Evolutionary conservation across 2,113 vertebrate species (phyloP), one percentile per base, ranked within the genome.

Genomic region (Sorex fumeus): DNA sequence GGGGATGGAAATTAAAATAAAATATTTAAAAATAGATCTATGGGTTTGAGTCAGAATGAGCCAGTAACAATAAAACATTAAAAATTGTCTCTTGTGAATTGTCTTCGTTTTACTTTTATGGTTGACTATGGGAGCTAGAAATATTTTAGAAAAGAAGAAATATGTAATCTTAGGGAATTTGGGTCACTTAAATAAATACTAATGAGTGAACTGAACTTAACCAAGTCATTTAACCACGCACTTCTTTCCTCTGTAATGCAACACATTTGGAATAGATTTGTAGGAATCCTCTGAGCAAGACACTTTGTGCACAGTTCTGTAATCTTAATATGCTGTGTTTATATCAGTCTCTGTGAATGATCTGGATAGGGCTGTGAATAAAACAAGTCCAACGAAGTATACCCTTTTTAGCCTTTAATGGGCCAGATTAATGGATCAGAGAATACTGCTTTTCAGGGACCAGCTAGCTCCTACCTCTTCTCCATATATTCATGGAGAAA

Each of bases 1-100:
- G 67, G 81, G 7, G 16, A 92, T 85, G 94, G 94, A 96, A 92
- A 95, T 94, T 96, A 96, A 75, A 96, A 95, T 97, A 96, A 88
- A 69, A 91, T 96, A 94, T 91, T 97, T 97, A 95, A 93, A 95
- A 96, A 93, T 78, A 95, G 57, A 88, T 82, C 32, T 84, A 40
- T 69, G 34, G 30, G 92, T 92, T 86, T 92, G 94, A 96, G 95
- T 86, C 43, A 95, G 69, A 84, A 94, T 88, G 81, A 94, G 76
- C 57, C 45, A 95, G 72, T 90, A 97, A 89, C 72, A 97, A 96
- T 84, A 94, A 96, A 96, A 93, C 74, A 8, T 9, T n/a, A 93
- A 78, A 78, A 88, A 84, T 75, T 92, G 66, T 67, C 84, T 93
- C 90, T 71, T 84, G 36, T 34, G 84, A 47, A 91, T 95, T 95